Evolutionary conservation across 2,113 vertebrate genomes (phyloP).

Genomic region (Menidia beryllina): DNA sequence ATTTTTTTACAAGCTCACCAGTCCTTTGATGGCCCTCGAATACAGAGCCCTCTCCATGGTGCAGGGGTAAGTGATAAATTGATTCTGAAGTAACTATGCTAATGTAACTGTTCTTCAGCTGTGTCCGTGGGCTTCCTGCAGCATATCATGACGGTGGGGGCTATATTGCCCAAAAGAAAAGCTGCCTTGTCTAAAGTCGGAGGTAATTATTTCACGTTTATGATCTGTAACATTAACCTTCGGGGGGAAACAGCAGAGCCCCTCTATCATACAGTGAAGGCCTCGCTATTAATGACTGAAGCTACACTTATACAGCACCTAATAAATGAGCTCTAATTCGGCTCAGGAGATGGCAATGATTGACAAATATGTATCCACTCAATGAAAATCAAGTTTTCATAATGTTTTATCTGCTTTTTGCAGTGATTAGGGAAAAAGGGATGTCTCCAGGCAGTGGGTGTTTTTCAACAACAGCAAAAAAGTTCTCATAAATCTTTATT

Average conservation of each 20-base stretch:
- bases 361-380: neutral
- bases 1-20: neutral
- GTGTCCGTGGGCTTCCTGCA: neutral
- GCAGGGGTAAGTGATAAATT: neutral
- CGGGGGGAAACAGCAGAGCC: neutral
- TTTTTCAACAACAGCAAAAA: neutral
- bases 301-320: neutral
- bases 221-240: neutral
- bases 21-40: neutral
- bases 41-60: neutral
- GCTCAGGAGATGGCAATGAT: neutral
- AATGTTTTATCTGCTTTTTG: neutral
- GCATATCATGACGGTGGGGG: neutral
- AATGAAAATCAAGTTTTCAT: neutral
- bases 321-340: neutral
- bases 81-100: slow-evolving; percentile 3
- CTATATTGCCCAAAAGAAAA: neutral
- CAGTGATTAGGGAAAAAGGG: neutral
- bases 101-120: neutral
- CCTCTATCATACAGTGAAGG: neutral
- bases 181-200: neutral
- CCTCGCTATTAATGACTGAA: neutral
- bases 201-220: neutral
- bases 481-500: neutral
- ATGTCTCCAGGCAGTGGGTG: neutral